phyloP scores from a whole-genome alignment of 2,797 vertebrate species.

The Nothura maculosa region DNA sequence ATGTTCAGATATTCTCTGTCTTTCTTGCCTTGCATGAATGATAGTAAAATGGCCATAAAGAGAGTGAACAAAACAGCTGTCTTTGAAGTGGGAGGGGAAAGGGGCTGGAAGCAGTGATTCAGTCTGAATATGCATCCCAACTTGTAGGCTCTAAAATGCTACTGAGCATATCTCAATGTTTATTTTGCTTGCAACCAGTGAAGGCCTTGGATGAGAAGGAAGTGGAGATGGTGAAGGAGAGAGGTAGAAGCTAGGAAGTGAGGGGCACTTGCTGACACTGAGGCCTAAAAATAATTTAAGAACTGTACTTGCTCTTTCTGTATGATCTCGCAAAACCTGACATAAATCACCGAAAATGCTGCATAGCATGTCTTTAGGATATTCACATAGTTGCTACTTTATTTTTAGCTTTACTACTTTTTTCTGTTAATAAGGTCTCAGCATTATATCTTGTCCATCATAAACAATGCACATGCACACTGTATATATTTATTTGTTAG shows the following conservation, averaged over 20 bases:
- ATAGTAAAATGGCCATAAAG: constrained; percentile 81
- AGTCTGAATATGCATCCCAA: neutral
- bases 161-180: neutral
- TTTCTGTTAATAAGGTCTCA: neutral
- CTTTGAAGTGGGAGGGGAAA: constrained; percentile 73
- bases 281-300: neutral
- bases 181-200: neutral
- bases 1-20: constrained; percentile 72
- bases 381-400: neutral
- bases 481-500: neutral
- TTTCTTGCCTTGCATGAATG: constrained; percentile 81
- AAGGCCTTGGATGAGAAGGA: neutral
- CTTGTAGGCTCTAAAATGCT: neutral
- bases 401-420: neutral
- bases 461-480: neutral
- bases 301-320: neutral
- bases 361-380: neutral
- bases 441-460: neutral
- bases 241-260: fast-evolving
- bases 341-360: neutral
- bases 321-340: neutral
- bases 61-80: constrained; percentile 83
- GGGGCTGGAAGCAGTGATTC: neutral
- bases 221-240: neutral
- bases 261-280: neutral